Percentiles rank a stretch among this genome's conserved stretches.
phyloP scores from a whole-genome alignment of 2,113 vertebrate genomes.

The Bujurquina vittata region DNA sequence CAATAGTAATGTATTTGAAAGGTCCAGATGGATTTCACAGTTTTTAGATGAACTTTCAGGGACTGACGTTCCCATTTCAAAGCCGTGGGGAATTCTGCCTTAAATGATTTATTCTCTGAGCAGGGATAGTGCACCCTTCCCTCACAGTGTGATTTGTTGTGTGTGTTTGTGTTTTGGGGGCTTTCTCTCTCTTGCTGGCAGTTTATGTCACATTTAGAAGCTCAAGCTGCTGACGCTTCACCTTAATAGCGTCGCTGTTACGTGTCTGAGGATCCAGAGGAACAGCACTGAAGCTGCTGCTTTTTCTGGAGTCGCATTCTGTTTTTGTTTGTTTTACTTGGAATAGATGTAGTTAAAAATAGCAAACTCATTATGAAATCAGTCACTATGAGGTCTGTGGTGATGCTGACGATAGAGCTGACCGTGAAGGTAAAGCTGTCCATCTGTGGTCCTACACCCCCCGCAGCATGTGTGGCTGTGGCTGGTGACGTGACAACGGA shows the following conservation, averaged over 20 bases:
- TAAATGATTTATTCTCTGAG: neutral
- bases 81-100: neutral
- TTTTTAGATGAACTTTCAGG: neutral
- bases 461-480: no score
- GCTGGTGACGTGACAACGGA: no score
- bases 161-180: neutral
- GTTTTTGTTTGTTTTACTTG: no score
- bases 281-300: neutral
- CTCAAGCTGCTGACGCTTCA: neutral
- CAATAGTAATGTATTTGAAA: neutral
- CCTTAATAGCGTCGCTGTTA: neutral
- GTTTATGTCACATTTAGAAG: neutral
- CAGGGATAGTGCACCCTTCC: neutral
- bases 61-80: neutral
- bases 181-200: neutral
- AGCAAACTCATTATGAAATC: no score
- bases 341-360: no score
- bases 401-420: no score
- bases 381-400: no score
- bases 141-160: neutral
- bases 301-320: no score
- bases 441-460: no score
- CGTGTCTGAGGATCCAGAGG: neutral
- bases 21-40: neutral
- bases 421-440: no score